A percentile compares a stretch with the other conserved stretches of the same genome.
phyloP scores from a whole-genome alignment of 1,140 invertebrate genomes.

The Plectrocnemia conspersa region DNA sequence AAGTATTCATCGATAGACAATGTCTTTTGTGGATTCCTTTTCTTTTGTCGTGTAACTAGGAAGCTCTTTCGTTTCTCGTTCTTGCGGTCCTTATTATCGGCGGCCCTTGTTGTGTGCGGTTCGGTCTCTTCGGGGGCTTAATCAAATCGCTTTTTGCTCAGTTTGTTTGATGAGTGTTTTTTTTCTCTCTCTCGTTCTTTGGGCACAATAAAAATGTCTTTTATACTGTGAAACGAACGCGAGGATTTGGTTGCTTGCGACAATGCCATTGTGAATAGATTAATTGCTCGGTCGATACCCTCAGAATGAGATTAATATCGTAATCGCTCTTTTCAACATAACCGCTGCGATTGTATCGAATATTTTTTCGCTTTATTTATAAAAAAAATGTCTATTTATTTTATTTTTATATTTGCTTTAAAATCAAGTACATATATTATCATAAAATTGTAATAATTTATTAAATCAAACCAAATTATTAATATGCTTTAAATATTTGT shows the following conservation, averaged over 20 bases:
- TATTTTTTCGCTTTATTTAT: no score
- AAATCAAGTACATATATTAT: no score
- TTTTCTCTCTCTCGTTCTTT: slow-evolving; percentile 10
- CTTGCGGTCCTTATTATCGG: slow-evolving; percentile 4
- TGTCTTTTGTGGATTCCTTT: slow-evolving; percentile 15
- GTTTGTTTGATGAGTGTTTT: slow-evolving; percentile 27
- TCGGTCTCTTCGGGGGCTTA: slow-evolving; percentile 11
- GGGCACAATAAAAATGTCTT: slow-evolving; percentile 10
- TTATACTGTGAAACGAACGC: background rate
- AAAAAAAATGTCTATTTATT: no score
- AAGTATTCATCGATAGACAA: slow-evolving; percentile 22
- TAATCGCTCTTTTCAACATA: no score
- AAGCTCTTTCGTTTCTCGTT: slow-evolving; percentile 19
- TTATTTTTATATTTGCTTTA: no score
- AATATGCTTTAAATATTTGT: background rate
- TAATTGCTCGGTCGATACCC: slow-evolving; percentile 4
- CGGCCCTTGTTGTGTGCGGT: slow-evolving; percentile 20
- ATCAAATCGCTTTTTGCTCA: slow-evolving; percentile 30
- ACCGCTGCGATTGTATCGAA: no score
- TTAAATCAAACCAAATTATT: background rate
- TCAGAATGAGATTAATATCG: no score
- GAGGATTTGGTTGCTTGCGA: slow-evolving; percentile 3
- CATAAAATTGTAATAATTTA: background rate
- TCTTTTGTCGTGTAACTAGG: slow-evolving; percentile 23
- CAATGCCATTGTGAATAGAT: background rate